A percentile compares a stretch with the other conserved stretches of the same genome.
These are phyloP conservation scores for Volucella inflata DNA, from an alignment of 2,888 invertebrate genomes.

Conservation along the genomic window DNA sequence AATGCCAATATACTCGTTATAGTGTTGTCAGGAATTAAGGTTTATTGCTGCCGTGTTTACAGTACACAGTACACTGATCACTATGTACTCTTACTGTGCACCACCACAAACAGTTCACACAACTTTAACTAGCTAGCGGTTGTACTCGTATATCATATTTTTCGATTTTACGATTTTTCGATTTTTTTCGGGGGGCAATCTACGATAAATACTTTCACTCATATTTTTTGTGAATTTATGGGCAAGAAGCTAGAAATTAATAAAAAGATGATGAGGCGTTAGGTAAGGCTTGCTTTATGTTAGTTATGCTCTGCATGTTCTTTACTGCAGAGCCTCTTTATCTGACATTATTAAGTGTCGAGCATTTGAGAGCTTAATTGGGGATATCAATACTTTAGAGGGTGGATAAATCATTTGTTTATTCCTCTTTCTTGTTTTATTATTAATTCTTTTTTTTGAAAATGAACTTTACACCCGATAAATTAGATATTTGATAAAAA, in stretches of 20 bases:
- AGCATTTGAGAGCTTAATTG: conserved; percentile 34
- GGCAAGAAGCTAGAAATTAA: conserved; percentile 43
- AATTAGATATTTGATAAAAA: neutral
- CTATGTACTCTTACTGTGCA: too few species aligned
- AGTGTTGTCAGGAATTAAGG: conserved; percentile 55
- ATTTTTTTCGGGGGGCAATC: conserved; percentile 44
- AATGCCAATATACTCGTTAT: conserved; percentile 33
- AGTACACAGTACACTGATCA: neutral
- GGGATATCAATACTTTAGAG: conserved; percentile 28
- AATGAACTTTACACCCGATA: conserved; percentile 34
- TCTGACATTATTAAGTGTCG: conserved; percentile 15
- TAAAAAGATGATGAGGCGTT: conserved; percentile 22
- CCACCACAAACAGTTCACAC: conserved; percentile 14
- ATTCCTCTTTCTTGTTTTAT: neutral
- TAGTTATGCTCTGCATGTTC: neutral
- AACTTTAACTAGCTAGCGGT: too few species aligned
- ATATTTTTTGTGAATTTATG: conserved; percentile 35
- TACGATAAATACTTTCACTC: conserved; percentile 30
- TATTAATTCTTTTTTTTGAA: conserved; percentile 10
- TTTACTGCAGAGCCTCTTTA: neutral
- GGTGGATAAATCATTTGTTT: conserved; percentile 36
- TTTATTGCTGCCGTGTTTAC: conserved; percentile 54
- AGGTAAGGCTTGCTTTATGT: neutral
- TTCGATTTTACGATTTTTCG: neutral
- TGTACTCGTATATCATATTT: conserved; percentile 38